Evolutionary conservation across 2,113 vertebrate species (phyloP), one percentile per base, ranked within the genome.

Genomic region (Nothobranchius kuhntae): DNA sequence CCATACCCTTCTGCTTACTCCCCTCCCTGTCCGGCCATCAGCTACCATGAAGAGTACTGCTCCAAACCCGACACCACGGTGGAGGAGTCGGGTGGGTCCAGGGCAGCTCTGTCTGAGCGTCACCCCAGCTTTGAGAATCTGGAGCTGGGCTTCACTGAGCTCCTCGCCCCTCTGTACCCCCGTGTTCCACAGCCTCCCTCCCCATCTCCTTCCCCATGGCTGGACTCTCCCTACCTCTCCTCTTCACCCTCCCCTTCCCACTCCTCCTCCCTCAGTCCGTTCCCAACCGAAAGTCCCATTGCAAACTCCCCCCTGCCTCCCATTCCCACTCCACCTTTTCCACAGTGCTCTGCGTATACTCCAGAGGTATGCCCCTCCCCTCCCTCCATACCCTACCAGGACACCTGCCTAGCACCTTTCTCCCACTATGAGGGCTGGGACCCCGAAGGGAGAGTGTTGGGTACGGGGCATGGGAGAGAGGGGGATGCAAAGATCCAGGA

Each of bases 121-220:
- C 87, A 92, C 38, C 88, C 91, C 74, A 92, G 90, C 61, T 93
- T 94, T 17, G 92, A 93, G 78, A 93, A 81, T 76, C 80, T 94
- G 40, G 92, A 93, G 85, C 79, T 94, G 81, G 93, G 93, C 72
- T 92, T 94, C 81, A 93, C 92, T 0, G 93, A 94, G 87, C 91
- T 94, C 26, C 90, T 93, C 0, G 92, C 92, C 0, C 91, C 93
- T 6, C 71, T 93, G 9, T 93, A 92, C 71, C 86, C 88, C 57
- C 82, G 89, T 0, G 77, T 71, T 35, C 86, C 83, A 0, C 91
- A 88, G 61, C 91, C 92, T 17, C 82, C 90, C 9, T 93, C 92
- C 0, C 89, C 91, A 6, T 91, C 91, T 9, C 91, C 90, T 1
- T 92, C 90, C 9, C 90, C 93, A 0, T 94, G 93, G 93, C 80